Percentiles rank a stretch among this genome's conserved stretches.
Conservation (phyloP, 2,797 vertebrate species). For the Rhadinocentrus ornatus region DNA sequence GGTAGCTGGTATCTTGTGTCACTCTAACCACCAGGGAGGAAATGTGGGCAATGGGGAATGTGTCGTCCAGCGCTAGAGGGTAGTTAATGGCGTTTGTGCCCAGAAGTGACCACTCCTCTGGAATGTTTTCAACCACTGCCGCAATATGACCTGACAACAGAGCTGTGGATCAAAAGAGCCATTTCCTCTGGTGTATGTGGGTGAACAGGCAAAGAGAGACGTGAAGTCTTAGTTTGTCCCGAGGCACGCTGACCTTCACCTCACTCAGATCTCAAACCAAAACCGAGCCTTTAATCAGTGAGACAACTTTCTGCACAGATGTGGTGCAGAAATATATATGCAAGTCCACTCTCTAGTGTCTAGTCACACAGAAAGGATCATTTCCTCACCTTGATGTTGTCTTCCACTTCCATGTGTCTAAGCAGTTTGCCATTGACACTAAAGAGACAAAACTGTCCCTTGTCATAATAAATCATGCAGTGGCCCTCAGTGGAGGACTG, state of each 20-base stretch:
- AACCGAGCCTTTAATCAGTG: constrained; percentile 72
- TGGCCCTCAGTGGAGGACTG: constrained; percentile 94
- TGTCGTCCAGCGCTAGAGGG: constrained; percentile 66
- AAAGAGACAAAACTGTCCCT: constrained; percentile 92
- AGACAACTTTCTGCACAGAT: constrained; percentile 36
- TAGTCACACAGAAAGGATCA: not conserved
- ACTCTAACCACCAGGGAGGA: constrained; percentile 71
- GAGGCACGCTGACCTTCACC: constrained; percentile 50
- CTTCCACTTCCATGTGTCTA: constrained; percentile 89
- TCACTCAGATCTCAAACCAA: constrained; percentile 40
- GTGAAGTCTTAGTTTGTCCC: constrained; percentile 37
- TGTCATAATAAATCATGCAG: constrained; percentile 94
- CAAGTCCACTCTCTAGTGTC: constrained; percentile 1
- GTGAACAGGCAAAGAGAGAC: constrained; percentile 56
- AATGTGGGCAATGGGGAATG: constrained; percentile 75
- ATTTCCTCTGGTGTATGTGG: constrained; percentile 54
- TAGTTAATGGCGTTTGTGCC: constrained; percentile 74
- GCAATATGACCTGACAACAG: constrained; percentile 67
- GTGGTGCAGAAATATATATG: constrained; percentile 49
- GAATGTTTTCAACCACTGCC: constrained; percentile 62
- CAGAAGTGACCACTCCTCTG: constrained; percentile 65
- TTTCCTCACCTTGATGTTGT: constrained; percentile 88
- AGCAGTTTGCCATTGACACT: constrained; percentile 95
- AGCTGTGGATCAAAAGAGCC: constrained; percentile 68
- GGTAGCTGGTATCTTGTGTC: constrained; percentile 77